A percentile compares a stretch with the other conserved stretches of the same genome.
These are phyloP conservation scores for Phataginus tricuspis DNA, from an alignment of 2,797 vertebrate species.

Conservation along the genomic window DNA sequence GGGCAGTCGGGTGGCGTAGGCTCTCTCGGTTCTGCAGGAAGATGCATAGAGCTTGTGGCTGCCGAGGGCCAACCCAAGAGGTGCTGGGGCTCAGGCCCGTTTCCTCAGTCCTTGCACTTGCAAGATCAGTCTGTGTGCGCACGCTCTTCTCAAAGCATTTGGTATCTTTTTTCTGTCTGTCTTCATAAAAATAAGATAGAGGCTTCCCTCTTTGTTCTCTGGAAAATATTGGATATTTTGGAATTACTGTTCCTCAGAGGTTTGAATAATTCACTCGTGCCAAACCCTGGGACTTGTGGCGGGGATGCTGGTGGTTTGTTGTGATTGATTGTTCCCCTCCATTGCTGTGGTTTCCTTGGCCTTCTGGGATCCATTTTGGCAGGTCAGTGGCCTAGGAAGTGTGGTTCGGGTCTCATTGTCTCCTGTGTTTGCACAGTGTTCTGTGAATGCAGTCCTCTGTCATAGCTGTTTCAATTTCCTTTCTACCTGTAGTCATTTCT, in stretches of 20 bases:
- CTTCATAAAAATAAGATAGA: neutral
- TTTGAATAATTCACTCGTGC: neutral
- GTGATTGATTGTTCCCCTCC: no score
- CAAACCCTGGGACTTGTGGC: no score
- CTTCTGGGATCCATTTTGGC: neutral
- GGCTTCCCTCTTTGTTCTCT: neutral
- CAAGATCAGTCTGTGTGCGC: no score
- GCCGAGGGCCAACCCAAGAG: no score
- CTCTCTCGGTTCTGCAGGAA: no score
- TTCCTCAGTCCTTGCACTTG: no score
- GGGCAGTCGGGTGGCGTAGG: no score
- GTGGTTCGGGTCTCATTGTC: neutral
- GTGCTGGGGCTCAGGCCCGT: no score
- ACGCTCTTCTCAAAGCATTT: neutral
- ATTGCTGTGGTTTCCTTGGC: no score
- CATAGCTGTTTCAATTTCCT: neutral
- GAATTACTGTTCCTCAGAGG: neutral
- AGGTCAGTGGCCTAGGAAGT: neutral
- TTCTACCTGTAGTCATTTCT: rapidly evolving
- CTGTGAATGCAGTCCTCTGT: neutral
- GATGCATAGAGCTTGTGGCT: no score
- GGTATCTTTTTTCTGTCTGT: neutral
- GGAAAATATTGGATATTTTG: neutral
- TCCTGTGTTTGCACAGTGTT: neutral
- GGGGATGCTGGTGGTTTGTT: neutral